A percentile compares a stretch with the other conserved stretches of the same genome.
phyloP scores from a whole-genome alignment of 2,797 vertebrate genomes.

The Amblyopsis hoosieri region DNA sequence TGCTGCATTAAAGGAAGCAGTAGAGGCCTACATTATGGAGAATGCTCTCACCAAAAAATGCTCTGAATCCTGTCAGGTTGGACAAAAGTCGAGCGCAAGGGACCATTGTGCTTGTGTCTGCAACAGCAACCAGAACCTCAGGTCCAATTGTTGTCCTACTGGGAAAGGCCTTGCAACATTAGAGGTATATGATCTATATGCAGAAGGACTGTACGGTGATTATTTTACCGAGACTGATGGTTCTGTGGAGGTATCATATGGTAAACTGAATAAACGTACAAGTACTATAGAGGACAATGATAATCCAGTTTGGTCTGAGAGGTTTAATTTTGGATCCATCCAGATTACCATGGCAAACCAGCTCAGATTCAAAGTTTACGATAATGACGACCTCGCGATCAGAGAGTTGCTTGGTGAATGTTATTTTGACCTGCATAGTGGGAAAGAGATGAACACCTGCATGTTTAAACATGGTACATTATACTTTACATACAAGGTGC shows the following conservation, averaged over 20 bases:
- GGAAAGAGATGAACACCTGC: not conserved
- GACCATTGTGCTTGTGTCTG: constrained; percentile 54
- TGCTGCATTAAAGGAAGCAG: constrained; percentile 23
- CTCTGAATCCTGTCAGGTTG: constrained; percentile 41
- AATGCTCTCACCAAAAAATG: constrained; percentile 42
- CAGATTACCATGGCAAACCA: constrained; percentile 11
- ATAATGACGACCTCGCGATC: constrained; percentile 35
- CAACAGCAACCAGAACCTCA: constrained; percentile 20
- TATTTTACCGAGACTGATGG: not conserved
- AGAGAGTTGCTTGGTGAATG: constrained; percentile 32
- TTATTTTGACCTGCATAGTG: not conserved
- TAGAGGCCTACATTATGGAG: constrained; percentile 43
- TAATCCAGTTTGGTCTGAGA: constrained; percentile 30
- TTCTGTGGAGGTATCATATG: constrained; percentile 34
- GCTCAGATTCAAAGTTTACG: constrained; percentile 32
- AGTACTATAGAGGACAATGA: constrained; percentile 8
- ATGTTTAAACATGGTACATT: constrained; percentile 33
- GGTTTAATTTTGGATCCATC: constrained; percentile 42
- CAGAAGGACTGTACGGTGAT: constrained; percentile 33
- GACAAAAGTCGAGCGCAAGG: constrained; percentile 28
- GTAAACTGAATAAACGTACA: constrained; percentile 17
- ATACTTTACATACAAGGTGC: constrained; percentile 34
- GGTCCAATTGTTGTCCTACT: constrained; percentile 49
- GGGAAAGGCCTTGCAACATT: constrained; percentile 40
- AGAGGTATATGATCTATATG: constrained; percentile 29